Evolutionary conservation across 2,888 invertebrate species (phyloP), one percentile per base, ranked within the genome.

Genomic region (Plebejus anna): DNA sequence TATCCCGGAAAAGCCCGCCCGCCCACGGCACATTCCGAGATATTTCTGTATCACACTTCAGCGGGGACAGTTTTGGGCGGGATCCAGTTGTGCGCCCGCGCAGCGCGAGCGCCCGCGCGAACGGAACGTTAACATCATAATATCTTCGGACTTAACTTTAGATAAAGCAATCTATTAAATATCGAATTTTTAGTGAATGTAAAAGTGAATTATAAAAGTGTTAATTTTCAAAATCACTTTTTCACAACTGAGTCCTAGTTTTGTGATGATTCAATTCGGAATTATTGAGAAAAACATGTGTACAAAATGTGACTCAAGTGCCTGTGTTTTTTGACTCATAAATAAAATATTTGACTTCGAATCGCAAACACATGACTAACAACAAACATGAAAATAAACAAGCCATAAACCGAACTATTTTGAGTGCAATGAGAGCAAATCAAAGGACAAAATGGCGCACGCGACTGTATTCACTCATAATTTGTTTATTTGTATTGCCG

Each of bases 31-130:
- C 85, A 87, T 89, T 84, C 87, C 86, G 88, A 86, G 84, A 89
- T 92, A 92, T 94, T 93, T 94, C 81, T 87, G 93, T 92, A 90
- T 89, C 89, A 84, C 87, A 88, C 84, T 84, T 83, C 85, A 87
- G 89, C 89, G 86, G 90, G 89, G 92, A 94, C 91, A 92, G 89
- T 90, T 73, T 93, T 92, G 92, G 92, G 92, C 82, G 83, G 84
- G 86, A 87, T 91, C 93, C 93, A 94, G 93, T 92, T 70, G 75
- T 78, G 80, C 81, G 81, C 80, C 79, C 78, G 80, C 79, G 80
- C 80, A 81, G 76, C 77, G 73, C 77, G 80, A 81, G 76, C 77
- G 73, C 77, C 70, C 4, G 55, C 4, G 16, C 55, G 76, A 76
- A 78, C 75, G 77, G 76, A 79, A 79, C 79, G 80, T 78, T 75